phyloP scores from a whole-genome alignment of 2,888 invertebrate genomes.

The Limnephilus auricula region DNA sequence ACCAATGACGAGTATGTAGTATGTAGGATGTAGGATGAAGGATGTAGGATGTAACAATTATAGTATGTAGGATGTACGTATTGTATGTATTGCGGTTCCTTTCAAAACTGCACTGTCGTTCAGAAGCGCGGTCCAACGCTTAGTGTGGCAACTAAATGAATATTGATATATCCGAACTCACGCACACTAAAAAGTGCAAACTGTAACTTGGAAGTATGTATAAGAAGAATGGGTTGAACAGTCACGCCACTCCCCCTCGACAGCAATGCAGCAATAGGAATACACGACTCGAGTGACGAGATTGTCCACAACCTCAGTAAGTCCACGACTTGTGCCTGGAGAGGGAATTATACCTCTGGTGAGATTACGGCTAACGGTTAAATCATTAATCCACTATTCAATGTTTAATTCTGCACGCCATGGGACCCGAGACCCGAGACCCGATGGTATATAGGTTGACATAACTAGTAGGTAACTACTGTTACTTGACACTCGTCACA shows the following conservation, averaged over 20 bases:
- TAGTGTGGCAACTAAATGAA: too few species aligned
- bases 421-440: neutral
- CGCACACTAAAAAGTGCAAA: too few species aligned
- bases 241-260: neutral
- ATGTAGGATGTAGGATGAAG: too few species aligned
- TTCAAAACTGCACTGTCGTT: too few species aligned
- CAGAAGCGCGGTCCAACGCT: too few species aligned
- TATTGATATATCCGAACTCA: too few species aligned
- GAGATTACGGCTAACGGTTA: neutral
- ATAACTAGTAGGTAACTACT: neutral
- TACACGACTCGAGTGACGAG: neutral
- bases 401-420: neutral
- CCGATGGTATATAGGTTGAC: neutral
- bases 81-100: too few species aligned
- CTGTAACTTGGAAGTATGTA: too few species aligned
- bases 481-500: neutral
- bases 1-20: too few species aligned
- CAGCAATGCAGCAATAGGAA: neutral
- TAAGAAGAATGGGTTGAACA: neutral
- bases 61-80: too few species aligned
- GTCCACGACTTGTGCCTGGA: neutral
- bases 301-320: neutral
- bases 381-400: neutral
- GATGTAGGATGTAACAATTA: too few species aligned
- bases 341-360: neutral